phyloP scores from a whole-genome alignment of 2,888 invertebrate species.

The Agrochola lychnidis region DNA sequence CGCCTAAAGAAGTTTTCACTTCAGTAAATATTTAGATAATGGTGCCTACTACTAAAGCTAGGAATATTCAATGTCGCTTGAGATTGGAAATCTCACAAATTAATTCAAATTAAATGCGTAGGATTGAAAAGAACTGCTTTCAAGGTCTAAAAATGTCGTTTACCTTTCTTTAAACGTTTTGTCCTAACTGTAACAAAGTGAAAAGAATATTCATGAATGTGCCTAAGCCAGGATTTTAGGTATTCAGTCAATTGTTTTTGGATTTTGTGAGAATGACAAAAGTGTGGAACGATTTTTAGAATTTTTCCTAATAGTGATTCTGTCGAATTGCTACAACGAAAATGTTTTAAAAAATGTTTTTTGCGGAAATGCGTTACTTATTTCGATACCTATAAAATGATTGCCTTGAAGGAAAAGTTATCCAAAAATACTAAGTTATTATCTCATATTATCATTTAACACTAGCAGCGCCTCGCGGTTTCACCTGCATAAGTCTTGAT shows the following conservation, averaged over 20 bases:
- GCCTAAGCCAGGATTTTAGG: slow-evolving; percentile 3
- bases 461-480: too few species aligned
- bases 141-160: slow-evolving; percentile 29
- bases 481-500: too few species aligned
- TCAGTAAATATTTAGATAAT: neutral
- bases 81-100: slow-evolving; percentile 26
- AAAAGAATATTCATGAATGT: slow-evolving; percentile 50
- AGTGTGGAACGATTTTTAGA: too few species aligned
- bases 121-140: slow-evolving; percentile 1
- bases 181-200: slow-evolving; percentile 2
- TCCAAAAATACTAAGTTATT: neutral
- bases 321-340: neutral
- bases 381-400: neutral
- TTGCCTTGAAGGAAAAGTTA: neutral
- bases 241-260: slow-evolving; percentile 27
- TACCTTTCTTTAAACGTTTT: slow-evolving; percentile 2
- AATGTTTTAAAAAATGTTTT: neutral
- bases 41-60: neutral
- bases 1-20: too few species aligned
- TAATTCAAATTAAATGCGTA: slow-evolving; percentile 30
- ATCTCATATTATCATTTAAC: too few species aligned
- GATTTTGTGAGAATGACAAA: neutral
- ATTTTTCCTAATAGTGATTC: too few species aligned
- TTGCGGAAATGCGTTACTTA: neutral
- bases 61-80: neutral